Evolutionary conservation across 1,140 invertebrate genomes (phyloP).

Genomic region (Drosophila takahashii): DNA sequence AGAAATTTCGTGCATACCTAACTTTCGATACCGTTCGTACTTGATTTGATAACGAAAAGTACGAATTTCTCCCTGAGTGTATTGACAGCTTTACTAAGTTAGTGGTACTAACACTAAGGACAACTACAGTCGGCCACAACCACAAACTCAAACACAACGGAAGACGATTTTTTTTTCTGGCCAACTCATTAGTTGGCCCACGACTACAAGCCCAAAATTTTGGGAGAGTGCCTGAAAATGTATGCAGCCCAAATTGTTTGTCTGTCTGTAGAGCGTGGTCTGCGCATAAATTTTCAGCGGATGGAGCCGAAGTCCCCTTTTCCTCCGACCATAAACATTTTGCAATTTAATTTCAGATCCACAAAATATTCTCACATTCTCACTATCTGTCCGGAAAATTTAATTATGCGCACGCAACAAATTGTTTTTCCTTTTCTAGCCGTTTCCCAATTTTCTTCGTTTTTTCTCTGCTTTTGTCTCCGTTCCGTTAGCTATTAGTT

Average conservation of each 20-base stretch:
- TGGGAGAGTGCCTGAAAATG: constrained; percentile 42
- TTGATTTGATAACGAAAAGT: too few relatives aligned
- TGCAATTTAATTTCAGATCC: constrained; percentile 61
- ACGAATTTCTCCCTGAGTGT: too few relatives aligned
- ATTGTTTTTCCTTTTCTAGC: constrained; percentile 50
- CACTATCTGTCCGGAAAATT: constrained; percentile 49
- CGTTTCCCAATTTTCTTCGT: constrained; percentile 27
- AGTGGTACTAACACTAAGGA: constrained; percentile 4
- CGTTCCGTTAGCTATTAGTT: constrained; percentile 6
- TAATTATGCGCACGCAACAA: constrained; percentile 73
- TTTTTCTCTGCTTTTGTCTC: constrained; percentile 18
- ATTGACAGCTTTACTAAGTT: too few relatives aligned
- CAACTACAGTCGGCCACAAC: constrained; percentile 13
- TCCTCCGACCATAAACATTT: constrained; percentile 55
- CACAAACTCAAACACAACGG: constrained; percentile 18
- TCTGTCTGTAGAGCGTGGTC: constrained; percentile 20
- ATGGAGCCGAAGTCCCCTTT: neutral
- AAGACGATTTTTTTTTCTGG: constrained; percentile 9
- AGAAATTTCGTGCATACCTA: too few relatives aligned
- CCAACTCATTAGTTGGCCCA: constrained; percentile 44
- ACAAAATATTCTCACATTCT: constrained; percentile 62
- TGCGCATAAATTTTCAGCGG: constrained; percentile 24
- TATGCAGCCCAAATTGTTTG: constrained; percentile 68
- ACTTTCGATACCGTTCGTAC: too few relatives aligned
- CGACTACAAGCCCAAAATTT: constrained; percentile 33